Conservation (phyloP, 2,113 vertebrate genomes). For the Microtus montanus region DNA sequence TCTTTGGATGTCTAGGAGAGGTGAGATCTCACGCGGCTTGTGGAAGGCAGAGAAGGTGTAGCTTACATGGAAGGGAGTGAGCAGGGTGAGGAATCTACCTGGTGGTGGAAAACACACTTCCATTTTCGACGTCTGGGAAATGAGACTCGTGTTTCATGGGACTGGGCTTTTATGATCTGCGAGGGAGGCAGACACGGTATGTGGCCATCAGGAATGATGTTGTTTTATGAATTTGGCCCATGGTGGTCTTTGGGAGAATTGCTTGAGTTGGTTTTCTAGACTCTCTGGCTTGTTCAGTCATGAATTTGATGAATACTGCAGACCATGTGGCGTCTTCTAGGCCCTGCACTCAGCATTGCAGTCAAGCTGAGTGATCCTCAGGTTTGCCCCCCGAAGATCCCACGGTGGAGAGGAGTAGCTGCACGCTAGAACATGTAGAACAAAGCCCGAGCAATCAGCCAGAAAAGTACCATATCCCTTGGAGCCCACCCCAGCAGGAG, state of each 20-base stretch:
- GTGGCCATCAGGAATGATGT: fast-evolving
- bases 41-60: conserved; percentile 10
- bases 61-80: background rate
- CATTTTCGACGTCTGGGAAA: background rate
- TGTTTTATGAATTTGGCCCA: fast-evolving
- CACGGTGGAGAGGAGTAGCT: background rate
- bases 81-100: background rate
- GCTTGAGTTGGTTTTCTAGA: background rate
- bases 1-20: background rate
- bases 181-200: background rate
- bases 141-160: background rate
- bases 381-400: background rate
- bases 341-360: background rate
- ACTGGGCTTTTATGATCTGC: background rate
- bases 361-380: background rate
- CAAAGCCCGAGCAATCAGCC: background rate
- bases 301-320: fast-evolving
- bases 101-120: background rate
- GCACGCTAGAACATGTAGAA: fast-evolving
- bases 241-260: background rate
- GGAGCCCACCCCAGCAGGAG: background rate
- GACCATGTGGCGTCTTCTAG: background rate
- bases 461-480: background rate
- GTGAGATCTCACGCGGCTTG: background rate
- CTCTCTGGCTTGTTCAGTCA: background rate